Conservation (phyloP, 2,797 vertebrate species). For the Morus bassanus region DNA sequence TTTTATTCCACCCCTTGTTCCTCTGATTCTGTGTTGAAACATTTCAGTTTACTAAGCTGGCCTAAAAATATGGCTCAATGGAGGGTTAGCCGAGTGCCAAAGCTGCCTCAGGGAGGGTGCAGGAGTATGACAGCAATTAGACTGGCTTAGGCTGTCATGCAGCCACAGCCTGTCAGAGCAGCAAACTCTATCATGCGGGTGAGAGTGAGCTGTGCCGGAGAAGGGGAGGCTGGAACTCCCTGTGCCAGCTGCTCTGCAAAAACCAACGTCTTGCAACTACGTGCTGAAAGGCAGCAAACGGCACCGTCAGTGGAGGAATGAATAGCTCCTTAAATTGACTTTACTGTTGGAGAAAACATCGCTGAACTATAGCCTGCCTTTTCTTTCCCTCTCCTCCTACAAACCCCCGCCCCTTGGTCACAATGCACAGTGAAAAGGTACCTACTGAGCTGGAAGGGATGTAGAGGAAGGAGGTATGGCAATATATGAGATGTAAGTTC, state of each 20-base stretch:
- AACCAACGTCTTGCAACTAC: neutral
- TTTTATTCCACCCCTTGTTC: neutral
- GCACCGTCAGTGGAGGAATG: neutral
- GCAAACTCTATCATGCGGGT: neutral
- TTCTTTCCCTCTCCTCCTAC: neutral
- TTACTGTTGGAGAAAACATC: accelerated
- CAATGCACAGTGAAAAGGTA: neutral
- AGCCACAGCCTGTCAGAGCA: neutral
- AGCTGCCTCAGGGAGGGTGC: neutral
- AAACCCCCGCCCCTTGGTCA: neutral
- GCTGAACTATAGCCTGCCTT: neutral
- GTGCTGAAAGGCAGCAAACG: neutral
- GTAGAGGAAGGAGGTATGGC: neutral
- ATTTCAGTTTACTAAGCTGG: neutral
- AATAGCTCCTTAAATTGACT: neutral
- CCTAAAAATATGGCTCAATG: accelerated
- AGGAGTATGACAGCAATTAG: neutral
- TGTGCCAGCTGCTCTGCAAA: neutral
- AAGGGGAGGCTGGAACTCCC: neutral
- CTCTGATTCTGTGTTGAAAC: neutral
- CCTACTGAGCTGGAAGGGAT: neutral
- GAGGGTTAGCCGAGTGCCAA: neutral
- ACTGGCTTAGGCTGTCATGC: neutral
- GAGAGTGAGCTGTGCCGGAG: neutral
- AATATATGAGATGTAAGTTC: neutral